These are phyloP conservation scores for Cryptoblepharus egeriae DNA, from an alignment of 2,797 vertebrate genomes.

Conservation along the genomic window DNA sequence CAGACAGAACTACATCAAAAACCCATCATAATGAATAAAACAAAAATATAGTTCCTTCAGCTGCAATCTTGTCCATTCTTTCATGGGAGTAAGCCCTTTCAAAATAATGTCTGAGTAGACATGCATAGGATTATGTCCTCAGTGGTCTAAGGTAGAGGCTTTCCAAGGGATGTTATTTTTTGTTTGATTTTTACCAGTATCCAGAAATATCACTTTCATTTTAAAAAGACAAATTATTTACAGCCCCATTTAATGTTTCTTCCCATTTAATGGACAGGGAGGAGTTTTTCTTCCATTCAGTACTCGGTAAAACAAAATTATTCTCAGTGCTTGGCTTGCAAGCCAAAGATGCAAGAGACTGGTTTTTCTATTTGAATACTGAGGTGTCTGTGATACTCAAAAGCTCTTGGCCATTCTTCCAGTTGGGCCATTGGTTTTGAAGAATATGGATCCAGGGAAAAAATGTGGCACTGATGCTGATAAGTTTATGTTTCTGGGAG, in stretches of 20 bases:
- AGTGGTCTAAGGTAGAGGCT: slow-evolving; percentile 17
- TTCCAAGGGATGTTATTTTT: slow-evolving; percentile 39
- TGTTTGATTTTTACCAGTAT: slow-evolving; percentile 51
- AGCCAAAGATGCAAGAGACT: background rate
- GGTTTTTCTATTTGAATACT: background rate
- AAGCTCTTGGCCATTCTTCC: background rate
- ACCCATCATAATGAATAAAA: slow-evolving; percentile 19
- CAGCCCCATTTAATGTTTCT: slow-evolving; percentile 34
- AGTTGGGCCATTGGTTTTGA: background rate
- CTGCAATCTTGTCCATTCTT: too few species aligned
- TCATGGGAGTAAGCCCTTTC: too few species aligned
- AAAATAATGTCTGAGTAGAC: too few species aligned
- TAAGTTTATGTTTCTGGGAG: too few species aligned
- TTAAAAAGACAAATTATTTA: slow-evolving; percentile 50
- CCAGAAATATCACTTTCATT: slow-evolving; percentile 51
- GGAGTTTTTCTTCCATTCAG: slow-evolving; percentile 36
- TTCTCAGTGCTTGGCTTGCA: background rate
- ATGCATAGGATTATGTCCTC: too few species aligned
- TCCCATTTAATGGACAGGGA: slow-evolving; percentile 49
- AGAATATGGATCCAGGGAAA: background rate
- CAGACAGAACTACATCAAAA: slow-evolving; percentile 4
- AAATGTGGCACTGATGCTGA: background rate
- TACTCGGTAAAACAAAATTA: background rate
- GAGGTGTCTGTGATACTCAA: background rate
- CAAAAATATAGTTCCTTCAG: background rate